phyloP scores from a whole-genome alignment of 2,888 invertebrate genomes.

The Sepiola atlantica region DNA sequence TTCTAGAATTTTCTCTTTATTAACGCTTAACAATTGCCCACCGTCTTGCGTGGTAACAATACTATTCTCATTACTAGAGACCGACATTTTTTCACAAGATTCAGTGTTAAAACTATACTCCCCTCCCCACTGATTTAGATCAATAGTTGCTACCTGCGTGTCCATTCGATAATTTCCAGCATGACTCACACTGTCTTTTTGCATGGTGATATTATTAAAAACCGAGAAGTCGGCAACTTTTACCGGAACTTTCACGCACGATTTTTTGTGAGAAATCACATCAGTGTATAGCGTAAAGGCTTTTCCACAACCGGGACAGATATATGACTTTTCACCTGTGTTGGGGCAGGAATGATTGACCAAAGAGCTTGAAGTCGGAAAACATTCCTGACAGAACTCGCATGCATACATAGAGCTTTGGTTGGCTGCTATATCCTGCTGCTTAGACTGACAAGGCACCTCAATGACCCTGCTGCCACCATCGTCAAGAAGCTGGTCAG shows the following conservation, averaged over 20 bases:
- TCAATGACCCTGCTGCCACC: background rate
- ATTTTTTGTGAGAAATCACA: no score
- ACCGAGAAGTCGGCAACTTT: no score
- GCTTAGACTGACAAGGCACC: background rate
- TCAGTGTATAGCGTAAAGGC: no score
- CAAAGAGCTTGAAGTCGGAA: background rate
- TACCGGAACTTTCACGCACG: no score
- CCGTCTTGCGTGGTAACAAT: no score
- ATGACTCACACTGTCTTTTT: background rate
- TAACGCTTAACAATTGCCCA: no score
- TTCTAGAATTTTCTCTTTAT: no score
- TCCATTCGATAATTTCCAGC: background rate
- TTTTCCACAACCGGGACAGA: no score
- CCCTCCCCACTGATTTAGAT: background rate
- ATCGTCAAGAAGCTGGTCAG: background rate
- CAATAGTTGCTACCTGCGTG: background rate
- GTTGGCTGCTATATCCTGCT: background rate
- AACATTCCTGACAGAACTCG: background rate
- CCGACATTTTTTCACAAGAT: background rate
- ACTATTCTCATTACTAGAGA: background rate
- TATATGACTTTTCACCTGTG: background rate
- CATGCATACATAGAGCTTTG: background rate
- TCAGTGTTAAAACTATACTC: background rate
- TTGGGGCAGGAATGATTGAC: background rate
- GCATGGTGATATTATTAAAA: background rate